Evolutionary conservation across 1,140 invertebrate genomes (phyloP).

Genomic region (Hormaphis cornu): DNA sequence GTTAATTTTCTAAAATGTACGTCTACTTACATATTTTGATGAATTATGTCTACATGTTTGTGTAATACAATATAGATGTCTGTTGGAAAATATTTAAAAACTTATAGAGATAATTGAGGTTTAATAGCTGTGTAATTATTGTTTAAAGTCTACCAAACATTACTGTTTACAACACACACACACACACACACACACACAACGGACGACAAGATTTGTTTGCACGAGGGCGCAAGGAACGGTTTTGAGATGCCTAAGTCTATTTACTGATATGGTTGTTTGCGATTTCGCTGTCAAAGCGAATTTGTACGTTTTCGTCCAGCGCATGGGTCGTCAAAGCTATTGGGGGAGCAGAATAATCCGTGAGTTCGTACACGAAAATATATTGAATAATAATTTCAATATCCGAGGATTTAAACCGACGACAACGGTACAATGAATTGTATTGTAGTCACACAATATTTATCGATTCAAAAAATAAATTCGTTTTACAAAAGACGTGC

Average conservation of each 20-base stretch:
- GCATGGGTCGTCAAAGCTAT: slow-evolving; percentile 14
- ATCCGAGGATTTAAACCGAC: not conserved
- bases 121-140: too few species aligned
- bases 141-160: not conserved
- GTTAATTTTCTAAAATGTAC: too few species aligned
- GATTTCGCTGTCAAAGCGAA: slow-evolving; percentile 18
- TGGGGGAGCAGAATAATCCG: slow-evolving; percentile 9
- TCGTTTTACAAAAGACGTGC: too few species aligned
- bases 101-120: too few species aligned
- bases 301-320: not conserved
- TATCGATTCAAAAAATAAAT: not conserved
- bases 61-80: too few species aligned
- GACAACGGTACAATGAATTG: slow-evolving; percentile 11
- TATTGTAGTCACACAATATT: slow-evolving; percentile 13
- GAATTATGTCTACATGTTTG: too few species aligned
- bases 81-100: too few species aligned
- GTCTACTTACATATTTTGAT: too few species aligned
- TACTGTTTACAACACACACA: slow-evolving; percentile 11
- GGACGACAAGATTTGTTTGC: slow-evolving; percentile 6
- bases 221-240: not conserved
- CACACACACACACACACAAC: not conserved
- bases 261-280: slow-evolving; percentile 22
- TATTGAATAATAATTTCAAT: slow-evolving; percentile 21
- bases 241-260: slow-evolving; percentile 16
- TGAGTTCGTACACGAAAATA: not conserved